A percentile compares a stretch with the other conserved stretches of the same genome.
Evolutionary conservation across 2,113 vertebrate species (phyloP).

Genomic region (Dryoscopus gambensis): DNA sequence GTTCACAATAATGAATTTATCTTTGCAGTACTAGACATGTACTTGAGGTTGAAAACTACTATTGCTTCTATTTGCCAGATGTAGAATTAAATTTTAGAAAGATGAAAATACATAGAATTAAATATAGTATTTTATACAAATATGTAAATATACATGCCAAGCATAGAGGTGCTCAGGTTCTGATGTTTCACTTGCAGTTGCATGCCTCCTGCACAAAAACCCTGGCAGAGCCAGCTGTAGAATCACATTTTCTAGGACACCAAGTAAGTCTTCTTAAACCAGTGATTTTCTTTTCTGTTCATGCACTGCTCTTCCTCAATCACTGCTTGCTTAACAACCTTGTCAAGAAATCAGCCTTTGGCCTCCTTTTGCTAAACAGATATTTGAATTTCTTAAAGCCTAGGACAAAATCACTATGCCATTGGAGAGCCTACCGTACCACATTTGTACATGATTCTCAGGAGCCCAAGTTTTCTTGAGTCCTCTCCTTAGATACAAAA

Average conservation of each 20-base stretch:
- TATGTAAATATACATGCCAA: not conserved
- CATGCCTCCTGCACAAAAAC: not conserved
- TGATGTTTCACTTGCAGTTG: not conserved
- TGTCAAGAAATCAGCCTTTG: not conserved
- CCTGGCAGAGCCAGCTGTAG: not conserved
- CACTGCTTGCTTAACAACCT: not conserved
- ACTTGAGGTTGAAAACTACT: not conserved
- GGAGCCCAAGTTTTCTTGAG: not conserved
- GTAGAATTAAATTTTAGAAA: not conserved
- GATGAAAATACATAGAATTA: not conserved
- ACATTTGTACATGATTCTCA: not conserved
- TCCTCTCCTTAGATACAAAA: not conserved
- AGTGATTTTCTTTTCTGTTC: not conserved
- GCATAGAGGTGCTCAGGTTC: not conserved
- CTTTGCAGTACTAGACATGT: not conserved
- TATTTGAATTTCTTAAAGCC: not conserved
- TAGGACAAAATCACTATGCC: not conserved
- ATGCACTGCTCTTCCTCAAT: not conserved
- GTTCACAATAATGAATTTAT: not conserved
- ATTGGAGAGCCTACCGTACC: rapidly evolving
- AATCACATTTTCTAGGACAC: not conserved
- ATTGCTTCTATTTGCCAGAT: not conserved
- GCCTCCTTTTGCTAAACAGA: not conserved
- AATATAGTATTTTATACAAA: not conserved
- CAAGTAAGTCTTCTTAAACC: not conserved